phyloP scores from a whole-genome alignment of 2,888 invertebrate species.

The Amorpha juglandis region DNA sequence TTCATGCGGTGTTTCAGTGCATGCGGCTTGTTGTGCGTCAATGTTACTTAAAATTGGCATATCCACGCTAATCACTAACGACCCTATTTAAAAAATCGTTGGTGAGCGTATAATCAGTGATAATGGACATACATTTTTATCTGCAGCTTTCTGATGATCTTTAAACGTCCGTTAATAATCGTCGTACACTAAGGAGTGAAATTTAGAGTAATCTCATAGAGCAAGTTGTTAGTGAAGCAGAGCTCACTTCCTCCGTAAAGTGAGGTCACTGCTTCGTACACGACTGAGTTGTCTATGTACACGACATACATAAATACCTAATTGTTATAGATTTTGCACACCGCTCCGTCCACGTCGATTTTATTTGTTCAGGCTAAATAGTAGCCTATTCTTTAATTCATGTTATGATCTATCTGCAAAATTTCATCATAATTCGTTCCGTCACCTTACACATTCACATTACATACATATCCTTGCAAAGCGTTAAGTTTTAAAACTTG shows the following conservation, averaged over 20 bases:
- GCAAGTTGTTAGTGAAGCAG: not conserved
- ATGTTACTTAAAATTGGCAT: conserved; percentile 3
- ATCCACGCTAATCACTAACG: conserved; percentile 4
- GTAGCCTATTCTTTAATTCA: no score
- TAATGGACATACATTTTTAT: not conserved
- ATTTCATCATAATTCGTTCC: no score
- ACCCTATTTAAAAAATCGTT: conserved; percentile 2
- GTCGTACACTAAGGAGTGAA: not conserved
- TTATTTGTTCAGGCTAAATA: no score
- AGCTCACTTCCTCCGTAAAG: not conserved
- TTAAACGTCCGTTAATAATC: not conserved
- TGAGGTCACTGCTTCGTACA: not conserved
- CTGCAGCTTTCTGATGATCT: not conserved
- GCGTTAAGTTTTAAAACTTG: no score
- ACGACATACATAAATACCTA: no score
- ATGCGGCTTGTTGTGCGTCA: not conserved
- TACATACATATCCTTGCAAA: no score
- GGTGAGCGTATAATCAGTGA: not conserved
- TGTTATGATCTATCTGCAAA: no score
- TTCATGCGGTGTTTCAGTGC: not conserved
- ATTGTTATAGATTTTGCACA: no score
- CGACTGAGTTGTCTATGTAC: no score
- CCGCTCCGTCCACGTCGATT: no score
- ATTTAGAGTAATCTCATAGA: not conserved
- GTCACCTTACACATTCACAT: no score